phyloP scores from a whole-genome alignment of 2,888 invertebrate species.

The Panopea generosa region DNA sequence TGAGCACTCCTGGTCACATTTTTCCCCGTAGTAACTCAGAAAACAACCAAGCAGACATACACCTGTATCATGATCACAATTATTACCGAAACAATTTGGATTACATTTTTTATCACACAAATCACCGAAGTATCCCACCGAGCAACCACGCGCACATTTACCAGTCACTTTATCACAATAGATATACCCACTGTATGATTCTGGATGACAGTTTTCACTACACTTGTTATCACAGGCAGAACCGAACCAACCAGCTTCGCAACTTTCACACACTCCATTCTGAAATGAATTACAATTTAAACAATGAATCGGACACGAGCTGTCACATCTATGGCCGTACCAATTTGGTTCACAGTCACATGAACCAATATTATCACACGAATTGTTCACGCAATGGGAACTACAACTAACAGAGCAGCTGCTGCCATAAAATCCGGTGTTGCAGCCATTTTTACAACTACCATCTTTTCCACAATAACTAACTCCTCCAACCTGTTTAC shows the following conservation, averaged over 20 bases:
- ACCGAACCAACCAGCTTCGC: conserved; percentile 62
- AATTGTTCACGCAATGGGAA: conserved; percentile 32
- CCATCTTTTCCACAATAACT: conserved; percentile 37
- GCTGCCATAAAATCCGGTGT: conserved; percentile 46
- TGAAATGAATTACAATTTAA: conserved; percentile 32
- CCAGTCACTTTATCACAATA: conserved; percentile 48
- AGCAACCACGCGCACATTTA: conserved; percentile 30
- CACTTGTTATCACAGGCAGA: conserved; percentile 56
- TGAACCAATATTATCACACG: conserved; percentile 37
- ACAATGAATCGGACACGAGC: conserved; percentile 58
- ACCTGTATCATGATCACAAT: conserved; percentile 60
- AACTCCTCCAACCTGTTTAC: conserved; percentile 11
- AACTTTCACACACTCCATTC: conserved; percentile 51
- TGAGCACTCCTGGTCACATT: conserved; percentile 51
- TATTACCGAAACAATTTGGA: conserved; percentile 46
- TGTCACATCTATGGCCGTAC: conserved; percentile 57
- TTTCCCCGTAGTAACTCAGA: conserved; percentile 48
- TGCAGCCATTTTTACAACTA: conserved; percentile 51
- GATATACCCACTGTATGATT: conserved; percentile 14
- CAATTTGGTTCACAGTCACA: conserved; percentile 61
- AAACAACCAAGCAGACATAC: conserved; percentile 57
- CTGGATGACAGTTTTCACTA: conserved; percentile 9
- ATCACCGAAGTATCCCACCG: conserved; percentile 35
- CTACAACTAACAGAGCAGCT: conserved; percentile 50
- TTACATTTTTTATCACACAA: conserved; percentile 59